Conservation (phyloP, 2,888 invertebrate genomes). For the Phoronis australis region DNA sequence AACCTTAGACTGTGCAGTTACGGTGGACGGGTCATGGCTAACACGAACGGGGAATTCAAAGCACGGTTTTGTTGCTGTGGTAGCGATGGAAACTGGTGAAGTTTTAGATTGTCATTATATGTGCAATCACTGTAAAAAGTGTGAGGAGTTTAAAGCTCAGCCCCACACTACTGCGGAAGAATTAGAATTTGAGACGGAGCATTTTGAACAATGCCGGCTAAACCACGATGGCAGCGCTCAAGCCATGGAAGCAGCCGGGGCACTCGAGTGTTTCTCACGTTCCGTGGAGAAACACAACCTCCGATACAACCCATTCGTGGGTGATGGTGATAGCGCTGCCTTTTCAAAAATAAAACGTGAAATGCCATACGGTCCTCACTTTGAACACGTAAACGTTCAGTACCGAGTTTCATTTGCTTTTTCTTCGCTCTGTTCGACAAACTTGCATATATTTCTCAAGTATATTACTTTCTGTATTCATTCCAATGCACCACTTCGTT, state of each 20-base stretch:
- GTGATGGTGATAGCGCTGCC: neutral
- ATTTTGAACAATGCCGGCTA: neutral
- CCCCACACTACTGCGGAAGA: neutral
- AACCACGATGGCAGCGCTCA: neutral
- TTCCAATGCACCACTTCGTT: too few relatives aligned
- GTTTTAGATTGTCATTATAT: neutral
- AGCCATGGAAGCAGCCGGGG: neutral
- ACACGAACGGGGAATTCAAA: neutral
- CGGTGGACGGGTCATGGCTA: neutral
- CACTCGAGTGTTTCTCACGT: neutral
- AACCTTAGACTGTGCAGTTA: neutral
- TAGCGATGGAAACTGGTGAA: neutral
- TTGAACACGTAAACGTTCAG: neutral
- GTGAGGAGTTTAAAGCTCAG: neutral
- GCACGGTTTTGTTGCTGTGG: conserved; percentile 1
- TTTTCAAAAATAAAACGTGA: neutral
- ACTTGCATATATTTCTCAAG: too few relatives aligned
- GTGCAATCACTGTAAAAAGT: neutral
- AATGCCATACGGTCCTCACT: neutral
- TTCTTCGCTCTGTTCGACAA: too few relatives aligned
- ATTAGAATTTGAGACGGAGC: neutral
- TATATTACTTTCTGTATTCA: too few relatives aligned
- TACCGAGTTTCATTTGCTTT: too few relatives aligned
- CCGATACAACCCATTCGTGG: conserved; percentile 1
- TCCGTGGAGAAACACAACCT: neutral